Base-by-base conservation (phyloP, 35 echinoderm and acorn worm species). In the Diadema setosum region DNA sequence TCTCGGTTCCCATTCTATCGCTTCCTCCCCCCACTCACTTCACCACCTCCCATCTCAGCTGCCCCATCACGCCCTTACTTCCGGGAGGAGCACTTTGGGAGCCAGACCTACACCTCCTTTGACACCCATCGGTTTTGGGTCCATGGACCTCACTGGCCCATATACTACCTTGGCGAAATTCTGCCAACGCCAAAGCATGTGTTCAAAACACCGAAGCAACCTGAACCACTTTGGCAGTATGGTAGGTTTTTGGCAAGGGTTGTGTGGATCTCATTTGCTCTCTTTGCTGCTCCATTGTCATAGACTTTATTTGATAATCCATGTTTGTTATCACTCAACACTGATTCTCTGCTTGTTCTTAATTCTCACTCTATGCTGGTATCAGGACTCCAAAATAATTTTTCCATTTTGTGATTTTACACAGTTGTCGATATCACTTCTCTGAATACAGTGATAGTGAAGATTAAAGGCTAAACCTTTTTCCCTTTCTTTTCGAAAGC, bases 81-180 rank as follows among this genome's bases (percentile, higher is more conserved):
- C 45, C 39, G 30, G 3, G 73, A 78, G n/a, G 73, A 78, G 6
- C 24, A 78, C 35, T 78, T 41, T 20, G 73, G 73, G n/a, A 27
- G 7, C 5, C 81, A 56, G 31, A 83, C 81, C 0, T 83, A 83
- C 52, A 58, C 81, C 2, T 42, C 81, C 4, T 83, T 55, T 21
- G 81, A 83, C 23, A 75, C 60, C 32, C 63, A 75, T 76, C 32
- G 65, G 32, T 46, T 87, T 32, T 87, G 60, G 63, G 44, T 46
- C 40, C 85, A 87, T 76, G 85, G 85, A 12, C 85, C 85, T 11
- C 64, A 75, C 65, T 87, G 85, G 85, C 85, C 85, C 1, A 45
- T 69, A 15, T 69, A 87, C 55, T 87, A 45, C 56, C 9, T 87
- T 20, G 85, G 85, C 26, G 42, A 65, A 34, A 18, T 87, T 16